phyloP scores from a whole-genome alignment of 2,888 invertebrate species.

The Tachina lurida region DNA sequence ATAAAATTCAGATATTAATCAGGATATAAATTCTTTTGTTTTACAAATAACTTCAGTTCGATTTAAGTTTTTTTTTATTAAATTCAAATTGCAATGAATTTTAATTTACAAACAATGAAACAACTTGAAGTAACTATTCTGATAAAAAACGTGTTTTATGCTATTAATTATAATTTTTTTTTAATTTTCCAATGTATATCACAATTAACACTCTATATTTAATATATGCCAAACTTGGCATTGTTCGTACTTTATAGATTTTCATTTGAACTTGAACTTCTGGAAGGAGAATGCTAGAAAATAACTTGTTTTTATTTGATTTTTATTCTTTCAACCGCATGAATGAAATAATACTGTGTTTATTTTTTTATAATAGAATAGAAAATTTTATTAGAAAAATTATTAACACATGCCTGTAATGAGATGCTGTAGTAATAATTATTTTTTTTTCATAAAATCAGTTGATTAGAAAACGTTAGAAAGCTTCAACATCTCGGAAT shows the following conservation, averaged over 20 bases:
- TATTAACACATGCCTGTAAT: background rate
- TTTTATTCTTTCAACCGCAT: slow-evolving; percentile 9
- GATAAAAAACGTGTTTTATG: background rate
- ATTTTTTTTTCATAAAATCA: slow-evolving; percentile 4
- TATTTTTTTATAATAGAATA: slow-evolving; percentile 14
- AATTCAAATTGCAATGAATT: background rate
- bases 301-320: slow-evolving; percentile 19
- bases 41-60: background rate
- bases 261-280: slow-evolving; percentile 55
- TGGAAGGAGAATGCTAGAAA: slow-evolving; percentile 15
- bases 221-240: slow-evolving; percentile 28
- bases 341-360: slow-evolving; percentile 6
- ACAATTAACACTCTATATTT: slow-evolving; percentile 9
- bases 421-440: background rate
- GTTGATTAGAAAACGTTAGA: slow-evolving; percentile 40
- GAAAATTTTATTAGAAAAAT: slow-evolving; percentile 45
- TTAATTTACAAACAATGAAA: background rate
- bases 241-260: background rate
- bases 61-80: background rate
- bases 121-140: background rate
- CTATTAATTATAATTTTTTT: background rate
- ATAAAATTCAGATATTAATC: background rate
- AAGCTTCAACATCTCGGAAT: slow-evolving; percentile 18
- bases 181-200: background rate
- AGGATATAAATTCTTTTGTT: background rate